Evolutionary conservation across 92 coral and sea anemone species (phyloP).

Genomic region (Diadumene lineata): DNA sequence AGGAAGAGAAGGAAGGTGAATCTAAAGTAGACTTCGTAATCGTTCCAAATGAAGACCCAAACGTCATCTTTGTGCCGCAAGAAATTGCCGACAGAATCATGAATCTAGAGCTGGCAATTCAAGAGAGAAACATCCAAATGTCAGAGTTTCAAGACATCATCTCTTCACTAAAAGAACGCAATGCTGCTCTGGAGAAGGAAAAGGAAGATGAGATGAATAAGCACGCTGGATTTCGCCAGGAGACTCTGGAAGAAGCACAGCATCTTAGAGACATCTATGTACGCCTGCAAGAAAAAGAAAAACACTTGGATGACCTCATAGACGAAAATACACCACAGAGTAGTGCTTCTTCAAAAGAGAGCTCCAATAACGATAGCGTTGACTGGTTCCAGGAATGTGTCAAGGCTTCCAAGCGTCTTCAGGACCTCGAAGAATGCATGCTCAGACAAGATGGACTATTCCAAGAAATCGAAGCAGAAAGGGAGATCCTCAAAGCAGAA

Average conservation of each 20-base stretch:
- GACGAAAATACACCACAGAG: background rate
- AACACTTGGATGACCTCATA: background rate
- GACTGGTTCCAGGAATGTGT: constrained; percentile 27
- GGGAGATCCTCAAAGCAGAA: constrained; percentile 1
- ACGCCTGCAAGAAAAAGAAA: constrained; percentile 15
- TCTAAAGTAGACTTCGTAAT: background rate
- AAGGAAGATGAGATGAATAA: constrained; percentile 1
- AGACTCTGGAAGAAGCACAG: constrained; percentile 20
- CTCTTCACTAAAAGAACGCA: constrained; percentile 5
- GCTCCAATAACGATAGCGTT: background rate
- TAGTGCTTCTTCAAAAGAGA: background rate
- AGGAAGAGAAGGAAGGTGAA: background rate
- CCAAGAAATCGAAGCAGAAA: constrained; percentile 8
- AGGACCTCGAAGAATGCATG: constrained; percentile 12
- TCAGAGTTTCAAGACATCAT: constrained; percentile 11
- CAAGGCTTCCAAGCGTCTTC: background rate
- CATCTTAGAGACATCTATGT: background rate
- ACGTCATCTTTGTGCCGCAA: background rate
- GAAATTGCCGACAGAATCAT: background rate
- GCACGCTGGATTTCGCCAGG: constrained; percentile 2
- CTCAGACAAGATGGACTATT: background rate
- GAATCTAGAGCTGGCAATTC: constrained; percentile 4
- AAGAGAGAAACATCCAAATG: constrained; percentile 10
- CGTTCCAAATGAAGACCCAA: background rate
- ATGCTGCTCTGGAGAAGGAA: constrained; percentile 10